phyloP scores from a whole-genome alignment of 2,797 vertebrate genomes.

The Aulostomus chinensis region DNA sequence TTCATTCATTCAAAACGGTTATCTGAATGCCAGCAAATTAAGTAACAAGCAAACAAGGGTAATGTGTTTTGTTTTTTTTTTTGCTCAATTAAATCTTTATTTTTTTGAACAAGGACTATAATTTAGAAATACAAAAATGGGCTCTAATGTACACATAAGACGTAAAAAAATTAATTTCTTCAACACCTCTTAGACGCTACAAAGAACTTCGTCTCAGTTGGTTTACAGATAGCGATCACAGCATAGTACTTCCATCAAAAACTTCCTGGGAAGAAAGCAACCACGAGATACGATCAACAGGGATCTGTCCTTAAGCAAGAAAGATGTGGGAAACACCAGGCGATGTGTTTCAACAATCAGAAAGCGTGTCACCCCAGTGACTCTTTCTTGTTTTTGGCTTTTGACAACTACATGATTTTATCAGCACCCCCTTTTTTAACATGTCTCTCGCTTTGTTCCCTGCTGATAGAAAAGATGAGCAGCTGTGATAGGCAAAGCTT shows the following conservation, averaged over 20 bases:
- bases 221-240: not conserved
- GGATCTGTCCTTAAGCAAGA: slow-evolving; percentile 12
- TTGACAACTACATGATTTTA: slow-evolving; percentile 51
- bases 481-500: slow-evolving; percentile 29
- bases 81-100: too few relatives aligned
- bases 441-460: slow-evolving; percentile 27
- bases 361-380: slow-evolving; percentile 31
- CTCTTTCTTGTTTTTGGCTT: slow-evolving; percentile 39
- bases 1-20: not conserved
- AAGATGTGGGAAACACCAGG: slow-evolving; percentile 13
- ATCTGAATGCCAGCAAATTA: slow-evolving; percentile 7
- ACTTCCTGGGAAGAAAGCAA: slow-evolving; percentile 28
- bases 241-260: slow-evolving; percentile 27
- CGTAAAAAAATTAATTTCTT: too few relatives aligned
- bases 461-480: slow-evolving; percentile 41
- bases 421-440: slow-evolving; percentile 39
- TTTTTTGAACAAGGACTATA: too few relatives aligned
- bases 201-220: too few relatives aligned
- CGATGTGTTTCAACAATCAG: slow-evolving; percentile 1
- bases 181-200: too few relatives aligned
- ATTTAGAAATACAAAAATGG: too few relatives aligned
- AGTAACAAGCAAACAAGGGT: too few relatives aligned
- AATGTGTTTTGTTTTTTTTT: too few relatives aligned
- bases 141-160: too few relatives aligned
- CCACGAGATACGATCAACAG: slow-evolving; percentile 24